Evolutionary conservation across 2,888 invertebrate species (phyloP), one percentile per base, ranked within the genome.

Genomic region (Dasysyrphus tricinctus): DNA sequence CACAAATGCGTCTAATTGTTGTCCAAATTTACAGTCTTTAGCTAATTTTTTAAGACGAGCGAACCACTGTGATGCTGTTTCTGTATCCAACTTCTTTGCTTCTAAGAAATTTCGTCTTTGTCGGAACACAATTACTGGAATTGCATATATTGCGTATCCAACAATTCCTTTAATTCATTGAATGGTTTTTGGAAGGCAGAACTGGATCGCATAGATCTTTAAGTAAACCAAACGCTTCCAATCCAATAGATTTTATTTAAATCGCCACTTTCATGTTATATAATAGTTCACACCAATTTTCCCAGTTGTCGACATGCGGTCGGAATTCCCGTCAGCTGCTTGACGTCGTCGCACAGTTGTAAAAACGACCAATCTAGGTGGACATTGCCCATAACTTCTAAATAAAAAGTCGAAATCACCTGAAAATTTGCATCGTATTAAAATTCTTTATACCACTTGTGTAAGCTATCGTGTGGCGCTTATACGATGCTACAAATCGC

Each of bases 211-310:
- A 47, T 19, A 47, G 3, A 49, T 49, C 49, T 49, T 49, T 49
- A 0, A 19, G 49, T 11, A 49, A 19, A 9, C 49, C 49, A 49
- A n/a, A n/a, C n/a, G n/a, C n/a, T n/a, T n/a, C n/a, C n/a, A n/a
- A n/a, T n/a, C n/a, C n/a, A n/a, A n/a, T 19, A 5, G 49, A 49
- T 19, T 49, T 19, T 3, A 49, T 49, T 49, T 19, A 19, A 19
- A 49, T 49, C 11, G 49, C 49, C 9, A 19, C 49, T 19, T 49
- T 49, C 5, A 49, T 49, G 11, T 49, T 49, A n/a, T 73, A 59
- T 19, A 73, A 59, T 34, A 59, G 14, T 37, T 73, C 59, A 19
- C 59, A 59, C 16, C 72, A 73, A 73, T 73, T 47, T 37, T 49
- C 47, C 72, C 59, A 73, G 29, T 47, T 59, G 19, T 51, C 51